Base-by-base conservation (phyloP, 64 coral and sea anemone species). In the Porites australiensis region DNA sequence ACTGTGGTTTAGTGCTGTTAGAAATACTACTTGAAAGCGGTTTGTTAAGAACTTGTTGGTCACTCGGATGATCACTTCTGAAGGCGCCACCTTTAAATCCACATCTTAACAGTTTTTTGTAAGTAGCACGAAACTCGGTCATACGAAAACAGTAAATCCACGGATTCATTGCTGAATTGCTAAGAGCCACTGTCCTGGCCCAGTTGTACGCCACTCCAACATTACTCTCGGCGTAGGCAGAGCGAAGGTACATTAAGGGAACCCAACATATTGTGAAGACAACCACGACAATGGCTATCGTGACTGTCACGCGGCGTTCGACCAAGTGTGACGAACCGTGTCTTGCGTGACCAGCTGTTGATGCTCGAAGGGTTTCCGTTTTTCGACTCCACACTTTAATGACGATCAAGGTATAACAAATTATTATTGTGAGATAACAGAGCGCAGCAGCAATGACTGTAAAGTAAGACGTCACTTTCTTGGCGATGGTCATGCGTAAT, bases 61-160 rank as follows among this genome's bases (percentile, higher is more conserved):
- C 43, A 10, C 58, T 66, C 65, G 15, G 12, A 3, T 74, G 43
- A 16, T 43, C 54, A 14, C 50, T 52, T 20, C 13, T 37, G n/a
- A 4, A 43, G 50, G 6, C 16, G 27, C 27, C 27, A 37, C 27
- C 27, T n/a, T 19, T n/a, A 15, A 50, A 45, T 47, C 62, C 61
- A 68, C 81, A 83, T 64, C 9, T 86, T 45, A 84, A 51, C 19
- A 92, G 37, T 69, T 88, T 86, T 75, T 93, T 90, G 68, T 96
- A 96, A 10, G 87, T 82, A 1, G 72, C 43, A 82, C 91, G 95
- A 88, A 96, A 96, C 54, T 94, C 95, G 46, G 80, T 72, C 65
- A 94, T 94, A 4, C 95, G 81, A 14, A 89, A 89, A 7, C 95
- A 96, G 37, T 96, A 96, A 47, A 96, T 94, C 95, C 95, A 96